phyloP scores from a whole-genome alignment of 2,113 vertebrate species.

The Hemibagrus wyckioides region DNA sequence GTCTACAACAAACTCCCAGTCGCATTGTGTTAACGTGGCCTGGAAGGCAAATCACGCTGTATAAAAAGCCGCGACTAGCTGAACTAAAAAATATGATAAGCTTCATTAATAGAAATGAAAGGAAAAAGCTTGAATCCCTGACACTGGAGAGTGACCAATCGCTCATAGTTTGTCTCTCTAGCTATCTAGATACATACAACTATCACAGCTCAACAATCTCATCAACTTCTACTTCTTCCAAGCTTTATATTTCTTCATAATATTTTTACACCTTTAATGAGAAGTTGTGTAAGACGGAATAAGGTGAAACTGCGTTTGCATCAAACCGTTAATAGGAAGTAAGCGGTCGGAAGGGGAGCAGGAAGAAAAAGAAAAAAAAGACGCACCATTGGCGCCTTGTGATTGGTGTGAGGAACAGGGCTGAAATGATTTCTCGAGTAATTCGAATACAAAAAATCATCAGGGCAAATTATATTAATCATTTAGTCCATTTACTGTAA shows the following conservation, averaged over 20 bases:
- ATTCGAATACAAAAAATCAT: too few relatives aligned
- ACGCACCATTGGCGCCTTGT: not conserved
- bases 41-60: not conserved
- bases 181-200: too few relatives aligned
- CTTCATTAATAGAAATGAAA: not conserved
- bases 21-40: rapidly evolving
- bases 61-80: not conserved
- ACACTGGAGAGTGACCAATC: not conserved
- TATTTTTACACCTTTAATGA: not conserved
- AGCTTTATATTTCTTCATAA: not conserved
- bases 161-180: not conserved
- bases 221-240: not conserved
- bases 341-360: too few relatives aligned
- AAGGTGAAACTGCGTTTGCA: not conserved
- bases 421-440: too few relatives aligned
- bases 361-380: too few relatives aligned
- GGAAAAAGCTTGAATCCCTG: not conserved
- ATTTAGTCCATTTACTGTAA: too few relatives aligned
- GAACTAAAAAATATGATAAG: not conserved
- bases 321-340: not conserved
- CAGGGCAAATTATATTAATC: too few relatives aligned
- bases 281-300: not conserved
- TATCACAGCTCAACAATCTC: too few relatives aligned
- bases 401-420: not conserved
- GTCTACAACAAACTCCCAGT: constrained; percentile 43